Evolutionary conservation across 2,113 vertebrate genomes (phyloP), one percentile per base, ranked within the genome.

Genomic region (Xenus cinereus): DNA sequence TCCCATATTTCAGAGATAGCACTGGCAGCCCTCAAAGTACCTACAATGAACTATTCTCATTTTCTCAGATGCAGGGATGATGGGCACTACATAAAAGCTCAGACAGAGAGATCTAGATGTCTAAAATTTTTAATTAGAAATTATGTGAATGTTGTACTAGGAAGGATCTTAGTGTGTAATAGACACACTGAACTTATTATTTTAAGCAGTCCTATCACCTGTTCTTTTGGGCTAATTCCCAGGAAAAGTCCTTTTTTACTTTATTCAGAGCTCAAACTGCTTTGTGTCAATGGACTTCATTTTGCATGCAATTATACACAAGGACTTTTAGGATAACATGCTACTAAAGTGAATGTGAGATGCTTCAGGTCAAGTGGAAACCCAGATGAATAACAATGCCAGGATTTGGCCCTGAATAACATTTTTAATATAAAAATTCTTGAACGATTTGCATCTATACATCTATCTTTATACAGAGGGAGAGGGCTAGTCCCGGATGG

Each of bases 1-100:
- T 98, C 95, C 96, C 94, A 95, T 97, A 97, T 97, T 96, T 97
- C 82, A 96, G 93, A 96, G 92, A 97, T 97, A 97, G 97, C 95
- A 90, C 91, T 95, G 84, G 37, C 67, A 90, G 96, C 94, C 94
- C 77, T 96, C 87, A 93, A 87, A 95, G 93, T 72, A 96, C 92
- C 84, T 87, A 94, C 51, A 97, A 95, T 72, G 93, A 89, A 63
- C 94, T 27, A 75, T 66, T 95, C 86, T 93, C 18, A 91, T 95
- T 90, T 94, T 96, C 71, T 92, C 69, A 89, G 69, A 82, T 79
- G 41, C 23, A 5, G 20, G 20, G 23, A 72, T 79, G 76, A 73
- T 79, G 32, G 79, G 50, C 39, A 64, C 32, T 19, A 51, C 50
- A 41, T 37, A 90, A 93, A 95, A 87, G 90, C 93, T 96, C 90